A percentile compares a stretch with the other conserved stretches of the same genome.
phyloP scores from a whole-genome alignment of 2,113 vertebrate genomes.

The Ctenomys sociabilis region DNA sequence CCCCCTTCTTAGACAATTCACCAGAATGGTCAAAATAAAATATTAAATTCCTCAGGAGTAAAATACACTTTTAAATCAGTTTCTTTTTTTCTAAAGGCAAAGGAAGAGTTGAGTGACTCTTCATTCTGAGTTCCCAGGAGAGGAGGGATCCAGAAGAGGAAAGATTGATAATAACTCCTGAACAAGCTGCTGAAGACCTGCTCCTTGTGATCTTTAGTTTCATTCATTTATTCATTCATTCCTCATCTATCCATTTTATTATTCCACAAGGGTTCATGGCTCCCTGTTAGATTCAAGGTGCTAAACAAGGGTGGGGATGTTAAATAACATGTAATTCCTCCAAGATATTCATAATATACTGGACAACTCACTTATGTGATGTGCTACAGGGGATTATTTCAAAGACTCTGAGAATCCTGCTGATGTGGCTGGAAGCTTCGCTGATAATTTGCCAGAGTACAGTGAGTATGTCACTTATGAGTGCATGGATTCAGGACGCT shows the following conservation, averaged over 20 bases:
- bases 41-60: background rate
- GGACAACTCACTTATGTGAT: background rate
- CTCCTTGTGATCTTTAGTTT: background rate
- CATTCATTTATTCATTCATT: background rate
- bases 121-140: background rate
- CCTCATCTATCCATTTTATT: background rate
- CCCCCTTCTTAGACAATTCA: constrained; percentile 3
- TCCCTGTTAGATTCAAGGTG: background rate
- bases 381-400: background rate
- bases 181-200: background rate
- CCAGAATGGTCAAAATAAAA: constrained; percentile 28
- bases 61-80: constrained; percentile 15
- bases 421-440: background rate
- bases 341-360: background rate
- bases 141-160: background rate
- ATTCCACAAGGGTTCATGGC: background rate
- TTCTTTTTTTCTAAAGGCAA: background rate
- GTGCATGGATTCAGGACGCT: background rate
- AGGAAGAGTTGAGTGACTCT: background rate
- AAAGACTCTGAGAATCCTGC: background rate
- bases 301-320: background rate
- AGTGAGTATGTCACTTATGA: background rate
- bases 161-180: background rate
- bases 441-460: background rate
- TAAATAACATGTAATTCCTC: background rate